Base-by-base conservation (phyloP, 2,113 vertebrate species). In the Neofelis nebulosa region DNA sequence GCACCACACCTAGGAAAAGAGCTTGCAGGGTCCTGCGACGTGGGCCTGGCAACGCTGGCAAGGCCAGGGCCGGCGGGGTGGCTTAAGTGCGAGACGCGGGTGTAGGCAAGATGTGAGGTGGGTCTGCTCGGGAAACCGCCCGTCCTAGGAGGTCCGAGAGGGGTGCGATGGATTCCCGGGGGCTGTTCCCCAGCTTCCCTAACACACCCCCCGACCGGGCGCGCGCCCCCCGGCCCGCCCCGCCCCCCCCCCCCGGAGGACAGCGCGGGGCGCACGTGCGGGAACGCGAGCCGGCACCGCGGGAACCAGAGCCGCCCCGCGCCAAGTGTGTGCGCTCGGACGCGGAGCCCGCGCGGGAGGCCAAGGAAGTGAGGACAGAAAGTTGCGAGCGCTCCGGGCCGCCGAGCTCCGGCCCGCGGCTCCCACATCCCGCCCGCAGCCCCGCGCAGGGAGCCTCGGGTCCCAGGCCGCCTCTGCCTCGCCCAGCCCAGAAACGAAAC, bases 131-230 rank as follows among this genome's bases (percentile, higher is more conserved):
- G 38, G 61, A 92, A 87, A 16, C 55, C 38, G 65, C 80, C 27
- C 1, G 65, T 5, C 94, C 68, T 31, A 0, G 9, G 74, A 50
- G 41, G 38, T 57, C 10, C 38, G 38, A 48, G 38, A 10, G 15
- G 18, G 27, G n/a, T 13, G 29, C 57, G 29, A 1, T 6, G 31
- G 21, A 31, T 38, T 65, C 45, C 36, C 63, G 1, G 10, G 19
- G 25, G 25, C 38, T 52, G 48, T 25, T 66, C 31, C 69, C 69
- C 81, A 18, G 41, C 38, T 55, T 52, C 73, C 48, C 74, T 12
- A 5, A 18, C 11, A 8, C 0, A 1, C 50, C 7, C 16, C 27
- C 41, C 14, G 38, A 38, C 0, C 0, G 65, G 13, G 41, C 2
- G 21, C 29, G 29, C 16, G 10, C 16, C 41, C 50, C 6, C 25